phyloP scores from a whole-genome alignment of 2,113 vertebrate genomes.

The Echinops telfairi region DNA sequence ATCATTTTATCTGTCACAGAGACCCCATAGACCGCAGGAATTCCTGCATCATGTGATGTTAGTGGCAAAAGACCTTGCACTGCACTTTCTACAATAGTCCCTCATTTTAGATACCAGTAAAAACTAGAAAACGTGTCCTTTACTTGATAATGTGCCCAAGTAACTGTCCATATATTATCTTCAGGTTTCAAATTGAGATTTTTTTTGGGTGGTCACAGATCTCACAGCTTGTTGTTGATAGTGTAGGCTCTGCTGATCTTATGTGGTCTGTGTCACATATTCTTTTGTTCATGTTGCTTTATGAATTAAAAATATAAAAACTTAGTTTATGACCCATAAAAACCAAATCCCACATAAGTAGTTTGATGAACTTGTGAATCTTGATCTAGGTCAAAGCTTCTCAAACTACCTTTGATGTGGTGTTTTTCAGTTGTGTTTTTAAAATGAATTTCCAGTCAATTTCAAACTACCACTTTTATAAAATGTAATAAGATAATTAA shows the following conservation, averaged over 20 bases:
- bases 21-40: neutral
- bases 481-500: neutral
- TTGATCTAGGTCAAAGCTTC: neutral
- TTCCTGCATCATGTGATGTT: neutral
- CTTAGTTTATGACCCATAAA: neutral
- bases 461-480: neutral
- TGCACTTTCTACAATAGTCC: too few species aligned
- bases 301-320: slow-evolving; percentile 2
- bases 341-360: neutral
- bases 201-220: neutral
- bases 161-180: neutral
- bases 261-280: neutral
- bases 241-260: neutral
- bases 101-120: too few species aligned
- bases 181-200: neutral
- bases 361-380: neutral
- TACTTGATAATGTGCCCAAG: neutral
- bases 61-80: neutral
- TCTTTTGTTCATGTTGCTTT: neutral
- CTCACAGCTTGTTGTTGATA: neutral
- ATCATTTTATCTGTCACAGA: neutral
- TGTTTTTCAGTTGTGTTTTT: neutral
- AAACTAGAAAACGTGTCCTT: too few species aligned
- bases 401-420: neutral
- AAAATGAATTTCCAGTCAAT: neutral